Evolutionary conservation across 2,797 vertebrate species (phyloP), one percentile per base, ranked within the genome.

Genomic region (Odontamblyopus lacepedii): DNA sequence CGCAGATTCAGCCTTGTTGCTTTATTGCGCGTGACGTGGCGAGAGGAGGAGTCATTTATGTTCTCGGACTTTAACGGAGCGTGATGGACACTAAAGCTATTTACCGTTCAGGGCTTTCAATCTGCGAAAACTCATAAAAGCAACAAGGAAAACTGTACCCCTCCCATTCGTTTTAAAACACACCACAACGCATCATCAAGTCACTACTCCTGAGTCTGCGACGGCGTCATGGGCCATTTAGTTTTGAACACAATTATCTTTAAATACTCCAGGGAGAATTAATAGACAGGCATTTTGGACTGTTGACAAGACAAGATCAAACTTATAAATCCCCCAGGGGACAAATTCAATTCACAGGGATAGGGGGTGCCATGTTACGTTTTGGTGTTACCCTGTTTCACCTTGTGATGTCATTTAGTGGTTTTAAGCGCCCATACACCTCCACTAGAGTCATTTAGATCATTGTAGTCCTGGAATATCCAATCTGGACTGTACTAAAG

Each of bases 11-110:
- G 19, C 72, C 16, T 2, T 53, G 16, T 0, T 32, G 16, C 57
- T 82, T 82, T 74, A 80, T 78, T 18, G 70, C 60, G 67, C 70
- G 59, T 55, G 62, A 71, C 53, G 78, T 32, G 1, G 65, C 0
- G 44, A 0, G 63, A 5, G 63, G 26, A 15, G 70, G 69, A 60
- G 51, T 30, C 0, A 12, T 30, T 73, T 71, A 56, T 50, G 30
- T 70, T 65, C 51, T 72, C 41, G 66, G 62, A 76, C 67, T 64
- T n/a, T 6, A 68, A 64, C 55, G 19, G 19, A 67, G 51, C 6
- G 11, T 67, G 38, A 70, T 30, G 9, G 61, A 63, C 76, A 60
- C 60, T 56, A 51, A 51, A 63, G 38, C 74, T 63, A 72, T 74
- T 83, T 61, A 29, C 48, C 59, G 67, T n/a, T 41, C 51, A 30